These are phyloP conservation scores for Apodemia duryi DNA, from an alignment of 2,888 invertebrate genomes.

Conservation along the genomic window DNA sequence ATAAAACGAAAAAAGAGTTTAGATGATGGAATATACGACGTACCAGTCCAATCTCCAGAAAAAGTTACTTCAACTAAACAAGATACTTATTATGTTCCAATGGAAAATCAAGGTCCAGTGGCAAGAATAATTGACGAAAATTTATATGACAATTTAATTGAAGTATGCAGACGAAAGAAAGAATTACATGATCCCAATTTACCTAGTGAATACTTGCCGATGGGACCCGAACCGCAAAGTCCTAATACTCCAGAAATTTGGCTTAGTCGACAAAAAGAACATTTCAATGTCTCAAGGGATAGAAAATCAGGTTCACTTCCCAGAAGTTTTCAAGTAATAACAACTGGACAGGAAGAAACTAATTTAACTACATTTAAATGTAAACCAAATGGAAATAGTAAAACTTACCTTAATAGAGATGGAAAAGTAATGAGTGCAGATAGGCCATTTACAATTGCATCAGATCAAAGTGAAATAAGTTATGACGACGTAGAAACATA, in stretches of 20 bases:
- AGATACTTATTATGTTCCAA: slow-evolving; percentile 57
- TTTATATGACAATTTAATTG: slow-evolving; percentile 61
- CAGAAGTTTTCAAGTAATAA: slow-evolving; percentile 85
- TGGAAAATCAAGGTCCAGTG: slow-evolving; percentile 51
- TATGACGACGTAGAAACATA: slow-evolving; percentile 83
- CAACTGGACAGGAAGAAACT: slow-evolving; percentile 72
- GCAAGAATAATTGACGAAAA: slow-evolving; percentile 46
- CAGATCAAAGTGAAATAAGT: slow-evolving; percentile 84
- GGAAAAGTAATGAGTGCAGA: slow-evolving; percentile 81
- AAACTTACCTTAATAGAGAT: slow-evolving; percentile 78
- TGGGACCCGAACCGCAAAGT: slow-evolving; percentile 65
- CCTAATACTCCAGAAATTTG: slow-evolving; percentile 85
- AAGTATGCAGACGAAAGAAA: slow-evolving; percentile 61
- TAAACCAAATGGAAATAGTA: slow-evolving; percentile 65
- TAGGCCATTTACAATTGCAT: slow-evolving; percentile 85
- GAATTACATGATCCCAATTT: slow-evolving; percentile 44
- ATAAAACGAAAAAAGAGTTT: slow-evolving; percentile 46
- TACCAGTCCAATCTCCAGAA: slow-evolving; percentile 60
- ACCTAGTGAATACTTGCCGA: slow-evolving; percentile 61
- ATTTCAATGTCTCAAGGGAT: slow-evolving; percentile 81
- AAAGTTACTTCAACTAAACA: slow-evolving; percentile 40
- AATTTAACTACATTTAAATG: slow-evolving; percentile 62
- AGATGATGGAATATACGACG: slow-evolving; percentile 62
- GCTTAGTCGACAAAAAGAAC: slow-evolving; percentile 84
- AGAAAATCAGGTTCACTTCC: slow-evolving; percentile 89